These are phyloP conservation scores for Pipistrellus kuhlii DNA, from an alignment of 2,797 vertebrate species.

Conservation along the genomic window DNA sequence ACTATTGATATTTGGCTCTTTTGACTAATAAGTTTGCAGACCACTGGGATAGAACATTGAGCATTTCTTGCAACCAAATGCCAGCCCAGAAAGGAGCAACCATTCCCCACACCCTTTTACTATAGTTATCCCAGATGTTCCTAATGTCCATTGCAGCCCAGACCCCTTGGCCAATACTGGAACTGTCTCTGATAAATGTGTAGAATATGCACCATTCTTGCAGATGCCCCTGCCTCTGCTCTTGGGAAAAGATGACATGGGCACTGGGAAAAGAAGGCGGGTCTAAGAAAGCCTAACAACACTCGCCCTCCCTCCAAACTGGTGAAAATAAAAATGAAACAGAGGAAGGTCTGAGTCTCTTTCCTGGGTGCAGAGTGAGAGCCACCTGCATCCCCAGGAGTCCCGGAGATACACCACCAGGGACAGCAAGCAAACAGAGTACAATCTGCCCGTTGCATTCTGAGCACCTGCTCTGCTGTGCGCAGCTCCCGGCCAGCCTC, in stretches of 20 bases:
- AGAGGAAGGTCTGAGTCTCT: neutral
- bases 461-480: neutral
- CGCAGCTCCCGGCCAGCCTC: neutral
- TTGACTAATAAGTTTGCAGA: too few relatives aligned
- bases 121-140: neutral
- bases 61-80: neutral
- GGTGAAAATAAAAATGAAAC: constrained; percentile 35
- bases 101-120: neutral
- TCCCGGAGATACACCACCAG: neutral
- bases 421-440: neutral
- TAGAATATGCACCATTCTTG: neutral
- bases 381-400: neutral
- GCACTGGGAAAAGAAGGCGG: neutral
- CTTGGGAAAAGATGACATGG: neutral
- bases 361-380: neutral
- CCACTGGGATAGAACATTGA: too few relatives aligned
- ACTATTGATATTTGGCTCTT: too few relatives aligned
- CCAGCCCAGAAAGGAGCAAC: neutral
- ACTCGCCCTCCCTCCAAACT: neutral
- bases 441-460: neutral
- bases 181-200: neutral
- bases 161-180: neutral
- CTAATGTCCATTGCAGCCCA: neutral
- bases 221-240: neutral
- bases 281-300: neutral